Percentiles rank a stretch among this genome's conserved stretches.
These are phyloP conservation scores for Alca torda DNA, from an alignment of 2,797 vertebrate genomes.

Conservation along the genomic window DNA sequence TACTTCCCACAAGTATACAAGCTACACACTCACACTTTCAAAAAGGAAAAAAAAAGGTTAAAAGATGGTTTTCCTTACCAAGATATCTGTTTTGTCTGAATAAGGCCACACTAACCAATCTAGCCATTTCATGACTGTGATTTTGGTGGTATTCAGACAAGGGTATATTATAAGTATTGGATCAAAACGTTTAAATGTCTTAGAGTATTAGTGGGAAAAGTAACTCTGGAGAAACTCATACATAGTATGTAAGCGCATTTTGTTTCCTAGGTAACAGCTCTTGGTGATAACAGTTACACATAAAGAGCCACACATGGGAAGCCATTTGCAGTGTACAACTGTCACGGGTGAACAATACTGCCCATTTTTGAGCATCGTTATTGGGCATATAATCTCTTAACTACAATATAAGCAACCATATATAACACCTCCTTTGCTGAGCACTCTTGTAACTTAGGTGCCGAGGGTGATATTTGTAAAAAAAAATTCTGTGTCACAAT, in stretches of 20 bases:
- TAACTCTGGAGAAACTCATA: neutral
- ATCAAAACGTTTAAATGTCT: neutral
- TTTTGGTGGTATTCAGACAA: neutral
- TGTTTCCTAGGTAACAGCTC: constrained; percentile 55
- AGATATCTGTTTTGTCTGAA: neutral
- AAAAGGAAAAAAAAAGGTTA: neutral
- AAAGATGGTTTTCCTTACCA: neutral
- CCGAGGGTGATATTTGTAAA: neutral
- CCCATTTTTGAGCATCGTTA: neutral
- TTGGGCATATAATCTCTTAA: neutral
- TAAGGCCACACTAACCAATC: neutral
- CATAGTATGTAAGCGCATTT: neutral
- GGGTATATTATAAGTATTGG: neutral
- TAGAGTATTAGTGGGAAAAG: neutral
- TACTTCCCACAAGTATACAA: neutral
- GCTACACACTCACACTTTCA: neutral
- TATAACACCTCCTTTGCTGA: neutral
- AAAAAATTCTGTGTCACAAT: neutral
- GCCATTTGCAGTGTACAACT: neutral
- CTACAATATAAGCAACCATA: neutral
- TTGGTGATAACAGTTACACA: neutral
- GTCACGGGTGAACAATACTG: neutral
- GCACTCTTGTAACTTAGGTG: neutral
- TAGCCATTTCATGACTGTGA: neutral
- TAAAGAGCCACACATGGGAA: neutral